Conservation (phyloP, 2,888 invertebrate species). For the Ellobium chinense region DNA sequence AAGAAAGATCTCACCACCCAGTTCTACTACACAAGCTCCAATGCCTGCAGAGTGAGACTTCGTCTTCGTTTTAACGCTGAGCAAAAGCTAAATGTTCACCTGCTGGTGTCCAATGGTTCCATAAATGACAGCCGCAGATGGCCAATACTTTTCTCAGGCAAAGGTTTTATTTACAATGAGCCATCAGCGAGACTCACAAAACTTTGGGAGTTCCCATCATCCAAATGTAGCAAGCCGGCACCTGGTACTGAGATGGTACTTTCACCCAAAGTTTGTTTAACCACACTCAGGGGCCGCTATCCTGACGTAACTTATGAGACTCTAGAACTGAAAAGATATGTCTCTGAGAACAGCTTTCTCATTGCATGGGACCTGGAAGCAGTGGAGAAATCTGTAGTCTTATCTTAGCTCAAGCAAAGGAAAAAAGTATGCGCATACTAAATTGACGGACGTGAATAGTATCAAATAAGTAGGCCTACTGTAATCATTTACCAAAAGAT, state of each 20-base stretch:
- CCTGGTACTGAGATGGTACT: neutral
- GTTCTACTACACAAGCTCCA: constrained; percentile 2
- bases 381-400: too few species aligned
- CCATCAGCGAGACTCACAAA: neutral
- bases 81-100: neutral
- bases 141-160: neutral
- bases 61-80: neutral
- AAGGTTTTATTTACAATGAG: neutral
- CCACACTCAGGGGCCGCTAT: neutral
- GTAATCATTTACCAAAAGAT: too few species aligned
- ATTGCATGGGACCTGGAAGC: too few species aligned
- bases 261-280: neutral
- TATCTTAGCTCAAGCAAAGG: too few species aligned
- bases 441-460: too few species aligned
- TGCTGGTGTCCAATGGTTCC: neutral
- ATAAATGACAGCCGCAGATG: neutral
- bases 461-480: too few species aligned
- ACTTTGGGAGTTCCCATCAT: neutral
- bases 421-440: too few species aligned
- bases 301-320: neutral
- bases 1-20: too few species aligned
- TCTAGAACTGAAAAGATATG: neutral
- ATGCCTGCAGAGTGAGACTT: neutral
- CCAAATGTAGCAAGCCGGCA: neutral
- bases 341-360: too few species aligned